Base-by-base conservation (phyloP, 2,113 vertebrate species). In the Piliocolobus tephrosceles region DNA sequence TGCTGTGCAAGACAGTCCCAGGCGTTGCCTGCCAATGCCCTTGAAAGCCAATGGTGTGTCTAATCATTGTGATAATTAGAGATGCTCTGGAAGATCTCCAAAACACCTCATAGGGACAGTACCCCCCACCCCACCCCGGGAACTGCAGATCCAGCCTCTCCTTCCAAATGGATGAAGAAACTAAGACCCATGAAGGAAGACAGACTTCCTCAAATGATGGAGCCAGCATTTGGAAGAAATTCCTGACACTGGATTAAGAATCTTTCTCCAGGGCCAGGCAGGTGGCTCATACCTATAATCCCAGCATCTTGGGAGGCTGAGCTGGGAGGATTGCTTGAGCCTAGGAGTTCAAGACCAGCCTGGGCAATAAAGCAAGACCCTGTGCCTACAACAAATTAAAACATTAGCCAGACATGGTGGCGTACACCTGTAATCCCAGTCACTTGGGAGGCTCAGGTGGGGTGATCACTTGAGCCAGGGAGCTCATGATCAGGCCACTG, bases 21-120 rank as follows among this genome's bases (percentile, higher is more conserved):
- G 43, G 80, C 14, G 1, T 2, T 3, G 83, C 38, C 76, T 38
- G 40, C 43, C 45, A 79, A 14, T n/a, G 45, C 23, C 70, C 30
- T 1, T 3, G 16, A 43, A 50, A 8, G 57, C 50, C 5, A 0
- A 0, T 1, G 2, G 50, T 55, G 66, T 43, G 72, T 38, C 72
- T 2, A 2, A 58, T 4, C 50, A 68, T 6, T 0, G 8, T 1
- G 11, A 7, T 47, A 40, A 10, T 72, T 58, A 25, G 6, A 52
- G 52, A 47, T 1, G 43, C 18, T n/a, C 43, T 76, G 30, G 25
- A 1, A 4, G 64, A 18, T 52, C 58, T 66, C 30, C 52, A 55
- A 16, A 40, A 55, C 32, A 50, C 43, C 82, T 79, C 2, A 5
- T 1, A 40, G 30, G 40, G 40, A 55, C 25, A 30, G 78, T 5